Conservation (phyloP, 1,140 invertebrate species). For the Cecropterus lyciades region DNA sequence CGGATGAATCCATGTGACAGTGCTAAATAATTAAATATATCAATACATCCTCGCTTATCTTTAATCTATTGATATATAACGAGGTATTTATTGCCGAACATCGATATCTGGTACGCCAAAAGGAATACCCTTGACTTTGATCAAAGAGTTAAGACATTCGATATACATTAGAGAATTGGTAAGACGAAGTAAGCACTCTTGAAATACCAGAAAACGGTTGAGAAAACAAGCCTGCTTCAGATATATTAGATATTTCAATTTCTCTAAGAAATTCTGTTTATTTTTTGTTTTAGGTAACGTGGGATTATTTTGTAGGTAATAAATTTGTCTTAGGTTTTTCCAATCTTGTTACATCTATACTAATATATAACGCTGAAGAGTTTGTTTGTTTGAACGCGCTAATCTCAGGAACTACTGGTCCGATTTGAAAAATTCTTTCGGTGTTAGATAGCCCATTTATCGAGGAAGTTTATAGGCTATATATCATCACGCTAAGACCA, state of each 20-base stretch:
- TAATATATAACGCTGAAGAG: no score
- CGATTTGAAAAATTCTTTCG: no score
- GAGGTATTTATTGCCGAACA: background rate
- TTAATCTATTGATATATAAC: background rate
- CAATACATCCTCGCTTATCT: background rate
- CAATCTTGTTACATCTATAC: no score
- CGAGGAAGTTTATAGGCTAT: no score
- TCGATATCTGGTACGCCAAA: slow-evolving; percentile 17
- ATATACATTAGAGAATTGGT: slow-evolving; percentile 26
- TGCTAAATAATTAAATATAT: no score
- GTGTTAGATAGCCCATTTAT: no score
- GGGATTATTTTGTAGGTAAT: background rate
- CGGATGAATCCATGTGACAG: no score
- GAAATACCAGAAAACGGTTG: slow-evolving; percentile 14
- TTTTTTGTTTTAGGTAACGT: background rate
- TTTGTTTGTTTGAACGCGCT: no score
- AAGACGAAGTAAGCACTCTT: slow-evolving; percentile 13
- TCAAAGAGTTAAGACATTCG: slow-evolving; percentile 30
- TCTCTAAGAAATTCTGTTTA: background rate
- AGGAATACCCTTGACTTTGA: slow-evolving; percentile 26
- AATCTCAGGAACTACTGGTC: no score
- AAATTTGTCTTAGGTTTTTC: no score
- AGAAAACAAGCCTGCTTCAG: slow-evolving; percentile 15
- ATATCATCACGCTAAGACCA: no score
- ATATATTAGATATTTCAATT: slow-evolving; percentile 6